Conservation (phyloP, 1,140 invertebrate genomes). For the Anthonomus grandis region DNA sequence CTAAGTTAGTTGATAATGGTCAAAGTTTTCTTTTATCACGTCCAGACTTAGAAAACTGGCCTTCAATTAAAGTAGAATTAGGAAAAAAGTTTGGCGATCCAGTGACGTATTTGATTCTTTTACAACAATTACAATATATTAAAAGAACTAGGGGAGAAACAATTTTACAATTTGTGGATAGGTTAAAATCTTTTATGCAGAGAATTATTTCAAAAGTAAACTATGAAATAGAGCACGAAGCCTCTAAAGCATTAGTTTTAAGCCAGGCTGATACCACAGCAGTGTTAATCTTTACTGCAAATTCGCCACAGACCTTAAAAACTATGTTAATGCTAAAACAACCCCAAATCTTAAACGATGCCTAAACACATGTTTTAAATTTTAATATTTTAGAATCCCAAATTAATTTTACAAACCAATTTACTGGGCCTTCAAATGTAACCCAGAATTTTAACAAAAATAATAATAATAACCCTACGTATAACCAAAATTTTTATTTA, state of each 20-base stretch:
- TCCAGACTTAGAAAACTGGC: neutral
- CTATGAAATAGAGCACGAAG: neutral
- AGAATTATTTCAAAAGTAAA: conserved; percentile 8
- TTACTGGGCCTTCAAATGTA: neutral
- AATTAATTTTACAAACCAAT: neutral
- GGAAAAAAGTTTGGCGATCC: neutral
- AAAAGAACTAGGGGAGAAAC: neutral
- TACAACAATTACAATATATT: too few species aligned
- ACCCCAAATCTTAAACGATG: neutral
- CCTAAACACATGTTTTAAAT: too few species aligned
- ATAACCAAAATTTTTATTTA: neutral
- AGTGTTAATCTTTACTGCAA: conserved; percentile 6
- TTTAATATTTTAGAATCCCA: too few species aligned
- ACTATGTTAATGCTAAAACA: neutral
- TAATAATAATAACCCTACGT: neutral
- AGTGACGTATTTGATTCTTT: conserved; percentile 1
- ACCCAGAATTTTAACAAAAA: neutral
- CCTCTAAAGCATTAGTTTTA: neutral
- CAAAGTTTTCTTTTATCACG: neutral
- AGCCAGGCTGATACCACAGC: conserved; percentile 2
- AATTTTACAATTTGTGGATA: conserved; percentile 1
- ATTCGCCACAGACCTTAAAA: neutral
- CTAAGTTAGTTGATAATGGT: conserved; percentile 18
- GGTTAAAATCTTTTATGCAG: conserved; percentile 7
- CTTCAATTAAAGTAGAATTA: too few species aligned